Percentiles rank a stretch among this genome's conserved stretches.
Conservation (phyloP, 1,140 invertebrate genomes). For the Ylistrum balloti region DNA sequence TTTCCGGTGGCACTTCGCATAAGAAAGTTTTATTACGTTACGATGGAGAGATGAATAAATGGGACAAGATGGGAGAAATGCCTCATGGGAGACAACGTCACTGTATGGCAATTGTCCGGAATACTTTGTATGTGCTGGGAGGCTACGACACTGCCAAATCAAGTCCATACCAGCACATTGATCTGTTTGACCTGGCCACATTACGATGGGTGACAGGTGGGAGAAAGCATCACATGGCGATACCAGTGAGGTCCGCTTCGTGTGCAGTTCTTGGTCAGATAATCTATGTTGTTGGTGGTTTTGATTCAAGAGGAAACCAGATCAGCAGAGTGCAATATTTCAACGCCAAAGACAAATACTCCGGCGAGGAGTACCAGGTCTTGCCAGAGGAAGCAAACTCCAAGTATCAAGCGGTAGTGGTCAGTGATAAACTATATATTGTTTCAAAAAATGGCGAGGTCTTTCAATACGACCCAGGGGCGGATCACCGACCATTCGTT, state of each 20-base stretch:
- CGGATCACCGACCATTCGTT: neutral
- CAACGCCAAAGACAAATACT: neutral
- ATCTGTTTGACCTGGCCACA: neutral
- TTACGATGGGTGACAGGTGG: neutral
- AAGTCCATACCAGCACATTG: conserved; percentile 1
- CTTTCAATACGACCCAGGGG: neutral
- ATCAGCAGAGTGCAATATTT: conserved; percentile 22
- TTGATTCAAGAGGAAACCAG: neutral
- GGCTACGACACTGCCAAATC: neutral
- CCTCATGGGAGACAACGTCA: conserved; percentile 43
- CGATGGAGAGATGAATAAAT: neutral
- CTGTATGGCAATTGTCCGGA: conserved; percentile 15
- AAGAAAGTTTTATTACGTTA: neutral
- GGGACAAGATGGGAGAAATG: neutral
- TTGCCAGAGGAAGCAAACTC: neutral
- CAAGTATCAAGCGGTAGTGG: neutral
- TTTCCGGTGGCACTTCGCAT: conserved; percentile 37
- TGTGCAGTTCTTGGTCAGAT: neutral
- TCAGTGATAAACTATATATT: neutral
- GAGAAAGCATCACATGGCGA: neutral
- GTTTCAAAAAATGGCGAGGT: conserved; percentile 46
- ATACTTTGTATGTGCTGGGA: conserved; percentile 44
- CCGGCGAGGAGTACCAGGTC: neutral
- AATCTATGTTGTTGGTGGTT: conserved; percentile 47
- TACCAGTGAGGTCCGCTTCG: conserved; percentile 43